Percentiles rank a stretch among this genome's conserved stretches.
Conservation (phyloP, 2,113 vertebrate genomes). For the Larimichthys crocea region DNA sequence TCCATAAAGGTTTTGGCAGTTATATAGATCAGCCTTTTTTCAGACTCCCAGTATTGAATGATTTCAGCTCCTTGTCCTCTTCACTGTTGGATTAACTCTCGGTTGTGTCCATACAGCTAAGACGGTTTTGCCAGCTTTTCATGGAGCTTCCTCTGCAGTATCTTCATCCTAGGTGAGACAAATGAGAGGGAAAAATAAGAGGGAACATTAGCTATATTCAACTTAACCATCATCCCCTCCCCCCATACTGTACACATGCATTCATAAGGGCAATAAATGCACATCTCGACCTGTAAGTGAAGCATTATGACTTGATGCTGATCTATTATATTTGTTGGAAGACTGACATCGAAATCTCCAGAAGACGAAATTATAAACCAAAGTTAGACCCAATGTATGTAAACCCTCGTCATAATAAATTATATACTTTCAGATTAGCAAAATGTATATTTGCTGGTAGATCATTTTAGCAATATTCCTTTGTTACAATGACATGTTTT, state of each 20-base stretch:
- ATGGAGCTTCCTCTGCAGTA: constrained; percentile 32
- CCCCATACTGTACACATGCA: background rate
- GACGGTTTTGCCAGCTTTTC: constrained; percentile 11
- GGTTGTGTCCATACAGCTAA: constrained; percentile 1
- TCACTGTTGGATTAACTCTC: constrained; percentile 28
- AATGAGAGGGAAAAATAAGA: constrained; percentile 23
- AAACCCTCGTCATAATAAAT: background rate
- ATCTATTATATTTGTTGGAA: background rate
- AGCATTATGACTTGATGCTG: constrained; percentile 14
- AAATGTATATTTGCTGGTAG: no score
- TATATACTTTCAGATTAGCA: background rate
- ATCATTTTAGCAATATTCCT: no score
- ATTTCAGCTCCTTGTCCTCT: constrained; percentile 4
- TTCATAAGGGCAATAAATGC: constrained; percentile 18
- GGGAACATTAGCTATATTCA: constrained; percentile 22
- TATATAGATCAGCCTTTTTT: constrained; percentile 17
- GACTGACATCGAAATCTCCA: background rate
- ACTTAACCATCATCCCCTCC: background rate
- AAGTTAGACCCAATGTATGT: no score
- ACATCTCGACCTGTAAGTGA: constrained; percentile 30
- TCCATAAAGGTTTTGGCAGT: constrained; percentile 24
- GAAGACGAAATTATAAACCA: background rate
- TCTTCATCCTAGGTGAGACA: constrained; percentile 60
- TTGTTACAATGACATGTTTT: background rate
- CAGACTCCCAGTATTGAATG: background rate